A percentile compares a stretch with the other conserved stretches of the same genome.
Evolutionary conservation across 1,140 invertebrate genomes (phyloP).

Genomic region (Yoshiicerus persimilis): DNA sequence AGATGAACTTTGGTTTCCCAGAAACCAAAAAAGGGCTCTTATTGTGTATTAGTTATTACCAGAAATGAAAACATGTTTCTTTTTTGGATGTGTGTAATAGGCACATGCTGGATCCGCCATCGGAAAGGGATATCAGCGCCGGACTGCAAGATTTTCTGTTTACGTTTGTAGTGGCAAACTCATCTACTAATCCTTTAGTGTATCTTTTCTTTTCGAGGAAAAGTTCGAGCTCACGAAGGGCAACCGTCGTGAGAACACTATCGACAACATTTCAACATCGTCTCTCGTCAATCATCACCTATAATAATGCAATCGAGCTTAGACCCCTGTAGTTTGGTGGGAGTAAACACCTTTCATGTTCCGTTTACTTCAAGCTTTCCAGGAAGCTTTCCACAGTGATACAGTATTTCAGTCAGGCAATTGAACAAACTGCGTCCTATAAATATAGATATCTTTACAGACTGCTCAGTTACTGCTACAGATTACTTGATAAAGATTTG

Average conservation of each 20-base stretch:
- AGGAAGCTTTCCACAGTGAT: too few species aligned
- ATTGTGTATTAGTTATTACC: too few species aligned
- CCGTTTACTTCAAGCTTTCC: too few species aligned
- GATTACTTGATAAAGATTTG: too few species aligned
- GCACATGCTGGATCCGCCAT: neutral
- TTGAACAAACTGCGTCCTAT: too few species aligned
- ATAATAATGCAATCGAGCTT: neutral
- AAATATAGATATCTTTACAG: too few species aligned
- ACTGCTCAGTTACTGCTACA: too few species aligned
- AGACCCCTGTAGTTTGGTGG: neutral
- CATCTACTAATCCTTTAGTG: neutral
- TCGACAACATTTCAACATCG: neutral
- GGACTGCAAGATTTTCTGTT: neutral
- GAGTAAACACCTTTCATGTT: neutral
- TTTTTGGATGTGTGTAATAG: neutral
- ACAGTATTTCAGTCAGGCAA: too few species aligned
- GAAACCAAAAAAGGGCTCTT: too few species aligned
- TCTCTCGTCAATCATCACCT: neutral
- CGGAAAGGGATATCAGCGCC: neutral
- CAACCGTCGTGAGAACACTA: neutral
- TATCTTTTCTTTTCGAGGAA: neutral
- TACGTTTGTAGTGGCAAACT: neutral
- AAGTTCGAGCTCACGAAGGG: neutral
- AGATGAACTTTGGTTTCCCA: too few species aligned
- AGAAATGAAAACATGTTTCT: neutral